Percentiles rank a stretch among this genome's conserved stretches.
phyloP scores from a whole-genome alignment of 2,113 vertebrate species.

The Climacteris rufus region DNA sequence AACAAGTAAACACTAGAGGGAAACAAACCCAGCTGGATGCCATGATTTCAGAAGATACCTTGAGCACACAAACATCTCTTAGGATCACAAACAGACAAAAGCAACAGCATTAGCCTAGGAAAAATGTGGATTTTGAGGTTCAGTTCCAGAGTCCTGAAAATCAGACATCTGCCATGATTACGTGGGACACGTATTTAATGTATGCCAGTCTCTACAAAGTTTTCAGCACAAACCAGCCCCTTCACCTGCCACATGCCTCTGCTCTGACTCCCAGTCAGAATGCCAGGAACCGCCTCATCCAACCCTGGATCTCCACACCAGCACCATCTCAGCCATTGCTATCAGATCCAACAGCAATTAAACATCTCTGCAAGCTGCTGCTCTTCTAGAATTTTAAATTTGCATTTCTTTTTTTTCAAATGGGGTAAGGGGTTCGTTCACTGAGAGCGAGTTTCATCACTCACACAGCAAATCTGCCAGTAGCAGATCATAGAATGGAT shows the following conservation, averaged over 20 bases:
- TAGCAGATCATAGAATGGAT: slow-evolving; percentile 27
- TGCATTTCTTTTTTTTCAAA: not conserved
- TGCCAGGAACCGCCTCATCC: accelerated
- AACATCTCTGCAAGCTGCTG: not conserved
- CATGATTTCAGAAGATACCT: not conserved
- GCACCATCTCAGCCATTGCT: not conserved
- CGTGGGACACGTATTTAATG: accelerated
- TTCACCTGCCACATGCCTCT: not conserved
- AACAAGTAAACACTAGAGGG: not conserved
- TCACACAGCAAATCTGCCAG: slow-evolving; percentile 17
- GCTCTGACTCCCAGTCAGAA: not conserved
- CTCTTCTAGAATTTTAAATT: not conserved
- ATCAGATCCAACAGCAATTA: not conserved
- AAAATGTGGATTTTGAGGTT: not conserved
- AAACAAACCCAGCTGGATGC: not conserved
- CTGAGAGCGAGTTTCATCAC: not conserved
- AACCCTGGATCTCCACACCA: not conserved
- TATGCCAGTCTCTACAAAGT: not conserved
- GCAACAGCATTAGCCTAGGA: not conserved
- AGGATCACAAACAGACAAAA: not conserved
- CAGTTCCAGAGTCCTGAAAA: not conserved
- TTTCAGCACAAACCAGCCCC: not conserved
- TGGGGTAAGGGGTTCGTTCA: not conserved
- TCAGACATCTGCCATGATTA: not conserved
- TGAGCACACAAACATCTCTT: not conserved